These are phyloP conservation scores for Callimorpha dominula DNA, from an alignment of 2,888 invertebrate species.

Conservation along the genomic window DNA sequence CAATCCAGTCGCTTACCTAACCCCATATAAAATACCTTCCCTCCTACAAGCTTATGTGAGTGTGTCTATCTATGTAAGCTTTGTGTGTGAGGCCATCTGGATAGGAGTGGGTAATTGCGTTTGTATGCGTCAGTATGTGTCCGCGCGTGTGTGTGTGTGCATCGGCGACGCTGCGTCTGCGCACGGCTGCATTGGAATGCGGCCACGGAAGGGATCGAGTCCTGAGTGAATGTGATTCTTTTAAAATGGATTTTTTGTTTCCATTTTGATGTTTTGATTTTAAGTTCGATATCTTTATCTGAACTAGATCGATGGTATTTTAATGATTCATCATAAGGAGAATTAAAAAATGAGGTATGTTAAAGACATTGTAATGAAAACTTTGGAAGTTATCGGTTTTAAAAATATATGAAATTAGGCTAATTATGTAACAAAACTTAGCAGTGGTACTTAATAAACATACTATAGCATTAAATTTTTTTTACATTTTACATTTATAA, in stretches of 20 bases:
- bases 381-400: too few species aligned
- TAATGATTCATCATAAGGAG: constrained; percentile 24
- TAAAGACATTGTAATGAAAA: neutral
- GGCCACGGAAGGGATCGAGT: constrained; percentile 52
- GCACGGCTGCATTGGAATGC: constrained; percentile 67
- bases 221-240: constrained; percentile 50
- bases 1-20: constrained; percentile 30
- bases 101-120: neutral
- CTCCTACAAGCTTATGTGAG: constrained; percentile 9
- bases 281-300: constrained; percentile 42
- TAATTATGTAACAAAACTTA: too few species aligned
- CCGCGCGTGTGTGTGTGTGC: constrained; percentile 39
- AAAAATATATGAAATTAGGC: too few species aligned
- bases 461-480: too few species aligned
- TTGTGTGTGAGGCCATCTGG: constrained; percentile 12
- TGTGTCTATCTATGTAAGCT: neutral
- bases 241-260: constrained; percentile 48
- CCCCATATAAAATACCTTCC: constrained; percentile 16
- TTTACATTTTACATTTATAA: too few species aligned
- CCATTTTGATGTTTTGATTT: constrained; percentile 39
- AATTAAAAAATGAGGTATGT: constrained; percentile 3
- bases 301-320: constrained; percentile 27
- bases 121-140: constrained; percentile 18
- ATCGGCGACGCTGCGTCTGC: constrained; percentile 75
- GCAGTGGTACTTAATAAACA: too few species aligned